Evolutionary conservation across 2,797 vertebrate species (phyloP), one percentile per base, ranked within the genome.

Genomic region (Sebastes baramenuke): DNA sequence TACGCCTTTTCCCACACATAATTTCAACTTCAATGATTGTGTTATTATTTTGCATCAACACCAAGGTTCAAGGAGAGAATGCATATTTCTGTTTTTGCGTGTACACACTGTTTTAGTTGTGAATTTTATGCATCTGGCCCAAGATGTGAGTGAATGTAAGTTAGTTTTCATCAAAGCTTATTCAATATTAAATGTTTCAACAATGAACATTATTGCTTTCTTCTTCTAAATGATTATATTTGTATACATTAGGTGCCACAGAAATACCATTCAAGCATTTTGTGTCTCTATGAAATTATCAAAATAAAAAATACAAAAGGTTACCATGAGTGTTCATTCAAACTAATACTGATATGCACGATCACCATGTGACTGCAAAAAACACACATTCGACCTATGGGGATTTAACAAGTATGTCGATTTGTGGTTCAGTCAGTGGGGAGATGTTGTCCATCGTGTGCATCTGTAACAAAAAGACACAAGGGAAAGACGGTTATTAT

Each of bases 231-330:
- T n/a, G 38, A n/a, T 49, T 12, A 77, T 86, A 79, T 87, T 79
- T 86, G 77, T 82, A n/a, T 74, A 69, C 9, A 62, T 29, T 30
- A 22, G 8, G 66, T 71, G 20, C 6, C 54, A 78, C 34, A 62
- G 5, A 67, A 72, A 67, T 49, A n/a, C 2, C 16, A 55, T 61
- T 67, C 22, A 79, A 60, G 14, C 36, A 77, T 79, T 46, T 54
- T 86, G 66, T 67, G 25, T 73, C 14, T 29, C 27, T 81, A 56
- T 70, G 32, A 74, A 80, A 67, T 81, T 72, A 73, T 84, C 27
- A 77, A 79, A 92, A 89, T 88, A 89, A 90, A 93, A 93, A 83
- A 77, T 84, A 85, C 24, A 90, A 92, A 88, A 86, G 75, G 24
- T 54, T 85, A 77, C 68, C 25, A 55, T 8, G 22, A 88, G 66